phyloP scores from a whole-genome alignment of 2,113 vertebrate species.

The Neogobius melanostomus region DNA sequence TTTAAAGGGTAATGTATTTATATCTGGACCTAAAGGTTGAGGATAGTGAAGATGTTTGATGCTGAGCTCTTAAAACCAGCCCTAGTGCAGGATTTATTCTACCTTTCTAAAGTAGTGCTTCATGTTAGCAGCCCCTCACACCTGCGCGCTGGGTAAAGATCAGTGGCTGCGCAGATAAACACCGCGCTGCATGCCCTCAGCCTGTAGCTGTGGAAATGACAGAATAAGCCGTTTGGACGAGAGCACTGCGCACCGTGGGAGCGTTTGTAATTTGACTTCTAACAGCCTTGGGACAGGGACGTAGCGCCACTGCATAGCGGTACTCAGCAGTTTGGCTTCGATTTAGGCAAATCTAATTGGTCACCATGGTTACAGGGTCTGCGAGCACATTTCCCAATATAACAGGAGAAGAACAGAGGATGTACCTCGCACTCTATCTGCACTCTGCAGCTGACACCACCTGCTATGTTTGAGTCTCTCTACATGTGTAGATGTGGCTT shows the following conservation, averaged over 20 bases:
- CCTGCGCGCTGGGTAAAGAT: not conserved
- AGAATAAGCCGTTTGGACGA: not conserved
- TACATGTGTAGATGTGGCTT: not conserved
- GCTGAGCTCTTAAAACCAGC: not conserved
- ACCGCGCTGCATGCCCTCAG: not conserved
- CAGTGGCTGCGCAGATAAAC: constrained; percentile 8
- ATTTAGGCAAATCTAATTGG: constrained; percentile 52
- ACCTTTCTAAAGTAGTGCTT: not conserved
- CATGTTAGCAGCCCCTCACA: not conserved
- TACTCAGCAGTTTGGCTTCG: constrained; percentile 40
- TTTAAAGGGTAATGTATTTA: not conserved
- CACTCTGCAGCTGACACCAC: constrained; percentile 20
- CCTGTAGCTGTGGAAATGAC: constrained; percentile 1
- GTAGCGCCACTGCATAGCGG: constrained; percentile 30
- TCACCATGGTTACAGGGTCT: constrained; percentile 60
- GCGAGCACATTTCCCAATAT: constrained; percentile 30
- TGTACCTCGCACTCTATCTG: constrained; percentile 26
- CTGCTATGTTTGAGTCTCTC: not conserved
- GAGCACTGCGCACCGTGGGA: constrained; percentile 9
- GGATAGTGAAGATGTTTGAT: not conserved
- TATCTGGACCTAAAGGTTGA: not conserved
- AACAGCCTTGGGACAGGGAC: constrained; percentile 26
- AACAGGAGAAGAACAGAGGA: constrained; percentile 22
- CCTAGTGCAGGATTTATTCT: not conserved
- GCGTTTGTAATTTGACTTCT: constrained; percentile 34